Evolutionary conservation across 2,888 invertebrate species (phyloP), one percentile per base, ranked within the genome.

Genomic region (Dinocampus coccinellae): DNA sequence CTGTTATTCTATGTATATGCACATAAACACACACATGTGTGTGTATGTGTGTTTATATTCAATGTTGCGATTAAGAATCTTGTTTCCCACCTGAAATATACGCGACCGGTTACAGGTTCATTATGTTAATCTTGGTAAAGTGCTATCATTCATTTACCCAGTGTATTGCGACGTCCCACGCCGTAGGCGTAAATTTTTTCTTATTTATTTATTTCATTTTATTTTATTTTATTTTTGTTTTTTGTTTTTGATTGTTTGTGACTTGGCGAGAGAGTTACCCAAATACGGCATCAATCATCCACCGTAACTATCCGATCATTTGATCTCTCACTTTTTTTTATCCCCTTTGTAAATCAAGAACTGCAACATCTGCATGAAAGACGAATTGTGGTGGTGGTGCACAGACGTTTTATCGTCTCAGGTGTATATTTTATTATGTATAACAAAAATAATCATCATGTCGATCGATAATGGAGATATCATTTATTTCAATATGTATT

Each of bases 211-310:
- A 7, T 7, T 29, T 29, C 7, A 7, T 29, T 29, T 29, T 29
- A 29, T 29, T 29, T 29, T 7, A 4, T 29, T 29, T 29, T 29
- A 3, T 29, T 29, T 29, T 29, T 7, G 7, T 62, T 42, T 62
- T 62, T 61, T 61, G 65, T 68, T 70, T 72, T 34, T 36, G 10
- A 34, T 61, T 29, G 73, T 64, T 63, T 73, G 73, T 73, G 78
- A 53, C 73, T 73, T 34, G 69, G 9, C 58, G 16, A 66, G 36
- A 66, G 55, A 52, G 29, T 52, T 20, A 24, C 33, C 57, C 66
- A 79, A 80, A 76, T 47, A 16, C 77, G 75, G 77, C 78, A 78
- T 79, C 76, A 76, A 75, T 74, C 79, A 78, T 73, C 65, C 73
- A 75, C 72, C 79, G 78, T 79, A 77, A 80, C 80, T 81, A 81